A percentile compares a stretch with the other conserved stretches of the same genome.
These are phyloP conservation scores for Drosophila falleni DNA, from an alignment of 2,888 invertebrate genomes.

Conservation along the genomic window DNA sequence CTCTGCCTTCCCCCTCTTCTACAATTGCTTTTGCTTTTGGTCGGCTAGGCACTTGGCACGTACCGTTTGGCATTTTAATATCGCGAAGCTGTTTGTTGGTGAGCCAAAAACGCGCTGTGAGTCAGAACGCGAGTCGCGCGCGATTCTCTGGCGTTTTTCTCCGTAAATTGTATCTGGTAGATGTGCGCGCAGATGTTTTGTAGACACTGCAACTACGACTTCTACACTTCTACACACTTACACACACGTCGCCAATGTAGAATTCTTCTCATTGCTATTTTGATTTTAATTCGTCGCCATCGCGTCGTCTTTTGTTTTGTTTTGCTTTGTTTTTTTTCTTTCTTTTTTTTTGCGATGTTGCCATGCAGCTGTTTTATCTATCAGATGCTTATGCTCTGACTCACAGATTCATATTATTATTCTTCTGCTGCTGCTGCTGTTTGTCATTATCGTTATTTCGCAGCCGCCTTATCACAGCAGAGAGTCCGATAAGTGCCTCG, in stretches of 20 bases:
- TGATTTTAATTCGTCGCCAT: constrained; percentile 56
- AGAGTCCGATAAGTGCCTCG: constrained; percentile 16
- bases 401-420: constrained; percentile 45
- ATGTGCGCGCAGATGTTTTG: constrained; percentile 43
- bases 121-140: constrained; percentile 49
- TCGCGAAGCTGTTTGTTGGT: constrained; percentile 16
- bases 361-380: constrained; percentile 76
- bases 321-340: neutral
- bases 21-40: neutral
- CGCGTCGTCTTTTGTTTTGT: constrained; percentile 7
- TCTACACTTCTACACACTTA: constrained; percentile 13
- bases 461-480: constrained; percentile 16
- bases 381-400: constrained; percentile 67
- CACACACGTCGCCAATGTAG: constrained; percentile 41
- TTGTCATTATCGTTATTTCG: constrained; percentile 13
- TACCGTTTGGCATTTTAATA: constrained; percentile 60
- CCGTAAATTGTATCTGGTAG: constrained; percentile 34
- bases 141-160: constrained; percentile 46
- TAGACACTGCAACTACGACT: constrained; percentile 28
- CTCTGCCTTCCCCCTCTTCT: neutral
- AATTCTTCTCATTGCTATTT: constrained; percentile 78
- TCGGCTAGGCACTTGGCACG: constrained; percentile 50
- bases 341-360: constrained; percentile 47
- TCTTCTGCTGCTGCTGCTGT: constrained; percentile 15
- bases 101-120: constrained; percentile 47